Evolutionary conservation across 2,888 invertebrate species (phyloP).

Genomic region (Plutella xylostella): DNA sequence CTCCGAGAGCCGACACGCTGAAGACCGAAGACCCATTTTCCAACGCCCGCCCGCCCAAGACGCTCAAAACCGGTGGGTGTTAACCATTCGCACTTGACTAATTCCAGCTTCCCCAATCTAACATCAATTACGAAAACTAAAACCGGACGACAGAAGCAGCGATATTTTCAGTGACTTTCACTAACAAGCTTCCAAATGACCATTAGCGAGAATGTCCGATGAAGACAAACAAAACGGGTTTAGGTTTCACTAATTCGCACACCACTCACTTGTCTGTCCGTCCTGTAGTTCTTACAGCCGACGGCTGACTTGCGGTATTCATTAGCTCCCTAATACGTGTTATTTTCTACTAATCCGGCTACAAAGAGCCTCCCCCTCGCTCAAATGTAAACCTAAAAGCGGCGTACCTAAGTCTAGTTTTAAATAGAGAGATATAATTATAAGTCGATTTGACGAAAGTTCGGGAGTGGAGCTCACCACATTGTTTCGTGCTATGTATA

Average conservation of each 20-base stretch:
- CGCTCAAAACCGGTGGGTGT: no score
- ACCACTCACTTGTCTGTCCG: slow-evolving; percentile 13
- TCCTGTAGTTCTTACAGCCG: slow-evolving; percentile 29
- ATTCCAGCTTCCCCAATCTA: no score
- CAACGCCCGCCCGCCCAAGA: no score
- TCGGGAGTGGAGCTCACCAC: slow-evolving; percentile 40
- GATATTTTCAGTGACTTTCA: no score
- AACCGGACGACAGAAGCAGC: no score
- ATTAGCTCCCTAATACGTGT: slow-evolving; percentile 60
- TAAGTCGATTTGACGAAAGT: slow-evolving; percentile 41
- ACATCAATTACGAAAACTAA: no score
- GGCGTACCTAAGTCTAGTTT: slow-evolving; percentile 22
- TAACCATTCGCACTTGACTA: no score
- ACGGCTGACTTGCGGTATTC: slow-evolving; percentile 54
- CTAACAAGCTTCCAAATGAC: no score
- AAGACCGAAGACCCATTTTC: background rate
- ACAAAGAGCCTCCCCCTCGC: slow-evolving; percentile 38
- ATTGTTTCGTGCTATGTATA: slow-evolving; percentile 45
- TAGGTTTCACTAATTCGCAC: background rate
- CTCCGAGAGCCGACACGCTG: background rate
- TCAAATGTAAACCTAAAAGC: slow-evolving; percentile 13
- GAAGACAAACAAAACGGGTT: no score
- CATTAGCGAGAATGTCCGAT: no score
- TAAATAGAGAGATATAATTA: slow-evolving; percentile 21
- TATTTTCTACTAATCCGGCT: slow-evolving; percentile 57